Base-by-base conservation (phyloP, 2,888 invertebrate genomes). In the Eumerus sabulonum region DNA sequence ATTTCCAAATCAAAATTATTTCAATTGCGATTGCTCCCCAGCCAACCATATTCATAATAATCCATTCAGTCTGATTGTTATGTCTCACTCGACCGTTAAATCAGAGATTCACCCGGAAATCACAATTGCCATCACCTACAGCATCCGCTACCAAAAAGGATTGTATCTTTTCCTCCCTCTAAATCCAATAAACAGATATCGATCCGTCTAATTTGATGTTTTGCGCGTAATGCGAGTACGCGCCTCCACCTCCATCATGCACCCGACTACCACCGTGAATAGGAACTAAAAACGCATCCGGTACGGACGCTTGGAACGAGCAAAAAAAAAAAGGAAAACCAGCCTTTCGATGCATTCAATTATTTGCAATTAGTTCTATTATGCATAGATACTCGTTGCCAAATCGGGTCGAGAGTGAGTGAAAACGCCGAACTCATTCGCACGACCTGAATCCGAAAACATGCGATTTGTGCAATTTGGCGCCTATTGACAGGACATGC, bases 301-400 rank as follows among this genome's bases (percentile, higher is more conserved):
- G 7, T 7, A 27, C 7, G 7, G 27, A 27, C 27, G 7, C 27
- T 2, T 7, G 27, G 2, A 2, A 27, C 7, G 27, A 27, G 7
- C 7, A 27, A 27, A 27, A 27, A 2, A 4, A 27, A 27, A 27
- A 27, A 63, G 59, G 63, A 79, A 67, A 73, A 73, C 76, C 73
- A 13, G 40, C 27, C 2, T 27, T 27, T 27, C 27, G 7, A 27
- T 27, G 44, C 48, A 63, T 59, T 63, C 77, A 79, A 79, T 79
- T 79, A 79, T 73, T 79, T 68, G 73, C 77, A 79, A 79, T 79
- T 79, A 79, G 77, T 63, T 79, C 68, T 60, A 77, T 73, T 73
- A 77, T 77, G 44, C n/a, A n/a, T n/a, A 27, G 27, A 27, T 27
- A 27, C 27, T 27, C n/a, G n/a, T n/a, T n/a, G n/a, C n/a, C n/a